Evolutionary conservation across 2,113 vertebrate species (phyloP).

Genomic region (Pteropus alecto): DNA sequence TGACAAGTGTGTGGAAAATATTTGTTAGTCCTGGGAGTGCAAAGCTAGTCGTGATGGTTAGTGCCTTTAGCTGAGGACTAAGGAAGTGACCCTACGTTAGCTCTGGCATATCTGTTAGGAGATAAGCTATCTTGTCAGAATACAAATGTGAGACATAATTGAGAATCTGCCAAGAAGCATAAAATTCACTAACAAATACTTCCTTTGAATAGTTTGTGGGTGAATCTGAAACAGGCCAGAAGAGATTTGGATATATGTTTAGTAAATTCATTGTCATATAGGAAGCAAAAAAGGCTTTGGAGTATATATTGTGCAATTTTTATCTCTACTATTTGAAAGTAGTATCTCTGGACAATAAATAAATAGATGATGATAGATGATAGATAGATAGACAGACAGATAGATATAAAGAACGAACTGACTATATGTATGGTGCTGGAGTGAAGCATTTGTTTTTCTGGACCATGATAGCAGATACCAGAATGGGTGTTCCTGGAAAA

Average conservation of each 20-base stretch:
- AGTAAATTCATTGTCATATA: neutral
- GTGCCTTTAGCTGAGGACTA: neutral
- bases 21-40: neutral
- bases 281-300: neutral
- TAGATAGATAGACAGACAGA: no score
- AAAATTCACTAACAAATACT: neutral
- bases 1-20: neutral
- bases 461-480: neutral
- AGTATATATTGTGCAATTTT: neutral
- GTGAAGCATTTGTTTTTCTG: neutral
- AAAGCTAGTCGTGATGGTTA: neutral
- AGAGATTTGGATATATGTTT: neutral
- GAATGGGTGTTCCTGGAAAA: neutral
- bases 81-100: neutral
- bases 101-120: neutral
- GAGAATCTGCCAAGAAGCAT: slow-evolving; percentile 5
- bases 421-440: neutral
- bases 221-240: neutral
- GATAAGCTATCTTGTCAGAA: neutral
- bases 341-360: neutral
- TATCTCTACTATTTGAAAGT: neutral
- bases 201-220: neutral
- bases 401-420: neutral
- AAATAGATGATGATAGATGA: neutral
- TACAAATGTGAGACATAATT: neutral